phyloP scores from a whole-genome alignment of 53 echinoderm and acorn worm genomes.

The Antedon mediterranea region DNA sequence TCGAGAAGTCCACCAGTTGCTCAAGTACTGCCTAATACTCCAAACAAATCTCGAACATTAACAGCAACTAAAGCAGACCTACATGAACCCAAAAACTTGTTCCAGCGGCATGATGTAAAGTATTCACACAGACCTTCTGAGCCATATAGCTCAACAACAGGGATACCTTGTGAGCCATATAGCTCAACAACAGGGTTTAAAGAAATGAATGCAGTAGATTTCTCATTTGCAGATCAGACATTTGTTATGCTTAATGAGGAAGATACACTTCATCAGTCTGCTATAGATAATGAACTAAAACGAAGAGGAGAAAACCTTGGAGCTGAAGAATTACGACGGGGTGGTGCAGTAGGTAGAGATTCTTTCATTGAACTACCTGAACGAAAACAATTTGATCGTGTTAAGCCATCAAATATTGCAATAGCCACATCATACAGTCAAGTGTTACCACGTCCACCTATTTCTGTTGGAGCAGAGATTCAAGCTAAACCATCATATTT shows the following conservation, averaged over 20 bases:
- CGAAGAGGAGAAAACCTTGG: not conserved
- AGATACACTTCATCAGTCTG: not conserved
- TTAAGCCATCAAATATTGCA: not conserved
- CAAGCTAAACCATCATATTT: not conserved
- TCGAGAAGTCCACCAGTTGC: constrained; percentile 24
- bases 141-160: not conserved
- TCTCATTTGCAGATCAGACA: not conserved
- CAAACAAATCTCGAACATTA: not conserved
- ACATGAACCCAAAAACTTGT: not conserved
- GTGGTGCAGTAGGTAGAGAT: not conserved
- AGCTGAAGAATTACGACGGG: not conserved
- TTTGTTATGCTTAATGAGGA: not conserved
- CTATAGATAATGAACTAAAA: not conserved
- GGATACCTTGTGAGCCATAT: not conserved
- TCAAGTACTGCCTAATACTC: constrained; percentile 14
- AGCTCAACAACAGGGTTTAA: not conserved
- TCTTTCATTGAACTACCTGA: not conserved
- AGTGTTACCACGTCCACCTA: not conserved
- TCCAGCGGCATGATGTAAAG: not conserved
- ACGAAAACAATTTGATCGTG: not conserved
- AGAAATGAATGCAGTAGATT: not conserved
- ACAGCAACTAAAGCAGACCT: not conserved
- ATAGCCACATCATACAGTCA: not conserved
- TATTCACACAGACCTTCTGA: not conserved
- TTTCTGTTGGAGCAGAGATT: not conserved